Evolutionary conservation across 2,797 vertebrate species (phyloP).

Genomic region (Sternarchorhynchus goeldii): DNA sequence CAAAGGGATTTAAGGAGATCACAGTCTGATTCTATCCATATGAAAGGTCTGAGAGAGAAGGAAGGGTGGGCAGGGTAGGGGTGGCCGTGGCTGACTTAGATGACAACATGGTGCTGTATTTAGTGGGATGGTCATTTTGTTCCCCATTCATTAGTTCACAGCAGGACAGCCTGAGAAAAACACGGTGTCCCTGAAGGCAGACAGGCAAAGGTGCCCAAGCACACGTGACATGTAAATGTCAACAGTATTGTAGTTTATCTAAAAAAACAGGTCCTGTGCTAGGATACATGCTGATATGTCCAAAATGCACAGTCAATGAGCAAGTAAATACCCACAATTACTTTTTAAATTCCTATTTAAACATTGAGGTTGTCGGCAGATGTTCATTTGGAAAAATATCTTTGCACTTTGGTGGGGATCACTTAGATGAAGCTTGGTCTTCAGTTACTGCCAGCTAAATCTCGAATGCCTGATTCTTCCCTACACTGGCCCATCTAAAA

Average conservation of each 20-base stretch:
- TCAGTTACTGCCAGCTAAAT: neutral
- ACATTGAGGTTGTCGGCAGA: too few relatives aligned
- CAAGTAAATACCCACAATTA: neutral
- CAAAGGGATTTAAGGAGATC: constrained; percentile 69
- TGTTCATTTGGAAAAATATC: too few relatives aligned
- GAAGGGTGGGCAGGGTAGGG: constrained; percentile 66
- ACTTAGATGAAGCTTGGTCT: neutral
- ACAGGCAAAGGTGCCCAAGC: constrained; percentile 55
- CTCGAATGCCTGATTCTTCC: neutral
- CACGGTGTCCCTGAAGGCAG: constrained; percentile 63
- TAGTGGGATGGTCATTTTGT: constrained; percentile 62
- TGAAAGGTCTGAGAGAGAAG: constrained; percentile 75
- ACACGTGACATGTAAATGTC: constrained; percentile 3
- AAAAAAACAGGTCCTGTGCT: neutral
- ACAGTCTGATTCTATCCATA: constrained; percentile 75
- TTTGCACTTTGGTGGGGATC: too few relatives aligned
- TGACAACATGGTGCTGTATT: constrained; percentile 56
- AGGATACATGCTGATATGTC: neutral
- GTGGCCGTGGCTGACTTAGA: constrained; percentile 66
- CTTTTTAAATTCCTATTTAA: neutral
- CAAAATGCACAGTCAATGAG: neutral
- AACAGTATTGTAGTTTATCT: constrained; percentile 16
- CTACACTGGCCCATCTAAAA: constrained; percentile 19
- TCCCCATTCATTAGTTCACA: constrained; percentile 76
- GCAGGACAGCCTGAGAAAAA: constrained; percentile 73